A percentile compares a stretch with the other conserved stretches of the same genome.
These are phyloP conservation scores for Teleogryllus oceanicus DNA, from an alignment of 2,888 invertebrate species.

Conservation along the genomic window DNA sequence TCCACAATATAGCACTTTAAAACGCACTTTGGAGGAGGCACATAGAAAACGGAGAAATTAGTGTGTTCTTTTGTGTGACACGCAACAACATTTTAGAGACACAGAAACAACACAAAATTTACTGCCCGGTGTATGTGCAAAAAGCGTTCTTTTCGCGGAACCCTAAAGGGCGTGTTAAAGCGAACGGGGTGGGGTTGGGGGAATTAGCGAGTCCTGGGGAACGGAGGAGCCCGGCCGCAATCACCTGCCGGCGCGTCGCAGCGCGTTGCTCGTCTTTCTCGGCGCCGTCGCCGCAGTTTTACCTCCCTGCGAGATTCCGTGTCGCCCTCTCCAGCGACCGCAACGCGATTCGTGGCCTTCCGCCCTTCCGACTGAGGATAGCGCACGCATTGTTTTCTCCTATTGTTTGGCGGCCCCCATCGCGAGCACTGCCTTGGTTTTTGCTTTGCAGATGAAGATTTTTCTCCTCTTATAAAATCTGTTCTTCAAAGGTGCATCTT, in stretches of 20 bases:
- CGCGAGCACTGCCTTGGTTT: no score
- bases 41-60: constrained; percentile 6
- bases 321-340: no score
- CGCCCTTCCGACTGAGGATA: no score
- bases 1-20: constrained; percentile 18
- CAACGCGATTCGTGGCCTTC: no score
- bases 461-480: no score
- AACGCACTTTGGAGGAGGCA: background rate
- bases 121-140: background rate
- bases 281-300: no score
- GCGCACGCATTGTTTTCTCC: no score
- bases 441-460: no score
- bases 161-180: background rate
- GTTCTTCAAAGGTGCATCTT: no score
- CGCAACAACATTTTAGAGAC: constrained; percentile 7
- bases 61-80: background rate
- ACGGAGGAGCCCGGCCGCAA: background rate
- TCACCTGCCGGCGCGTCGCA: background rate
- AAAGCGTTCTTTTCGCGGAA: background rate
- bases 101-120: constrained; percentile 18
- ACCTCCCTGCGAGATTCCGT: no score
- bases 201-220: background rate
- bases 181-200: background rate
- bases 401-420: no score
- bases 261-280: background rate